A percentile compares a stretch with the other conserved stretches of the same genome.
Conservation (phyloP, 2,113 vertebrate species). For the Cinclus cinclus region DNA sequence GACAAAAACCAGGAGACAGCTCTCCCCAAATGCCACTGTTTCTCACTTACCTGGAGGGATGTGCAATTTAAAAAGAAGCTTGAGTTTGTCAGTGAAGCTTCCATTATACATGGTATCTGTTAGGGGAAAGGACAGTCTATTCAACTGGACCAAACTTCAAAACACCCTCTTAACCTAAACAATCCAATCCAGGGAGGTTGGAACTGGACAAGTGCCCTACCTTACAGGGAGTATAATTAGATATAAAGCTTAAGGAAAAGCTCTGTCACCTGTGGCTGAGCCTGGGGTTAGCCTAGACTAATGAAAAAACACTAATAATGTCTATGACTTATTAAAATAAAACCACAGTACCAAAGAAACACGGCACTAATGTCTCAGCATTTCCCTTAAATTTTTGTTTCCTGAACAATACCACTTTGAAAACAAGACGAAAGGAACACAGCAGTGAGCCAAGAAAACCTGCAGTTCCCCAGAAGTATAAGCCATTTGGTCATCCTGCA, state of each 20-base stretch:
- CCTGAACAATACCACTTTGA: neutral
- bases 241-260: neutral
- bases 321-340: neutral
- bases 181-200: neutral
- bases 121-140: neutral
- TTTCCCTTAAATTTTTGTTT: neutral
- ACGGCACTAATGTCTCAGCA: neutral
- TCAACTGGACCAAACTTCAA: neutral
- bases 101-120: conserved; percentile 90
- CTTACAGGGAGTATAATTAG: neutral
- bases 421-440: neutral
- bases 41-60: conserved; percentile 88
- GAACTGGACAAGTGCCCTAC: neutral
- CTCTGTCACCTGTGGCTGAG: neutral
- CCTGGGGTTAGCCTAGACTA: neutral
- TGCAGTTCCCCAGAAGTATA: neutral
- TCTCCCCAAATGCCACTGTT: neutral
- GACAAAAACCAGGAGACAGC: neutral
- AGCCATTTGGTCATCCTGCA: neutral
- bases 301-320: neutral
- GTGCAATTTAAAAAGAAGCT: conserved; percentile 95
- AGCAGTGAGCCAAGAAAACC: neutral
- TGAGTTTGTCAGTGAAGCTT: conserved; percentile 95
- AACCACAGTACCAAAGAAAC: neutral
- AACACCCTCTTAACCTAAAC: neutral